Base-by-base conservation (phyloP, 2,113 vertebrate genomes). In the Catharus bicknelli region DNA sequence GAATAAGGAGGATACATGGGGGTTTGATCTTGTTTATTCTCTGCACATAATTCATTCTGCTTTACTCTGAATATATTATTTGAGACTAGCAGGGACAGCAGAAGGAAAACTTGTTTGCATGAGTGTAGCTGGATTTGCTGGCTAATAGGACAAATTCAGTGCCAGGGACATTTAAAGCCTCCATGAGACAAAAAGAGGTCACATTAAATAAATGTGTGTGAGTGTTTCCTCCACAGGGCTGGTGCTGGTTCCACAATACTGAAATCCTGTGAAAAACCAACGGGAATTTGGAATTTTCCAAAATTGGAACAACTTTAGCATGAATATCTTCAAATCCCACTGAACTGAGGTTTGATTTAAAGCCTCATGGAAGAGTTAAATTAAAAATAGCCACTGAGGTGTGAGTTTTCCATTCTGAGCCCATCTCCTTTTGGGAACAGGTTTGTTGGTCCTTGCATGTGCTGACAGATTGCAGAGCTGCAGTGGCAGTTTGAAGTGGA, bases 391-490 rank as follows among this genome's bases (percentile, higher is more conserved):
- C 38, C 32, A 6, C 1, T 36, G 66, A 61, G 54, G 34, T 66
- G 66, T 92, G 58, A 48, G 27, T 32, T 94, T 75, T 75, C 86
- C 59, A 47, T 87, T 87, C 42, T 69, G 74, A 72, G 48, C 61
- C 16, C 3, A 0, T 53, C 40, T 93, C 62, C 69, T 82, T 82
- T 51, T 40, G 70, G 77, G 62, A 95, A 40, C 84, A 50, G 81
- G 58, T 69, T 86, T 86, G 86, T 82, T 95, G 94, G 57, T 86
- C 87, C 89, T 94, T 13, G 1, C 50, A 7, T 36, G 45, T 38
- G 6, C 62, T 79, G 80, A 75, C 86, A 92, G 84, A 72, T 79
- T 94, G 92, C 58, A 84, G 84, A 79, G 70, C 73, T 93, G 16
- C 7, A 3, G 66, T 89, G 86, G 62, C 78, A 79, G 74, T 70